These are phyloP conservation scores for Hypercompe scribonia DNA, from an alignment of 2,888 invertebrate genomes.

Conservation along the genomic window DNA sequence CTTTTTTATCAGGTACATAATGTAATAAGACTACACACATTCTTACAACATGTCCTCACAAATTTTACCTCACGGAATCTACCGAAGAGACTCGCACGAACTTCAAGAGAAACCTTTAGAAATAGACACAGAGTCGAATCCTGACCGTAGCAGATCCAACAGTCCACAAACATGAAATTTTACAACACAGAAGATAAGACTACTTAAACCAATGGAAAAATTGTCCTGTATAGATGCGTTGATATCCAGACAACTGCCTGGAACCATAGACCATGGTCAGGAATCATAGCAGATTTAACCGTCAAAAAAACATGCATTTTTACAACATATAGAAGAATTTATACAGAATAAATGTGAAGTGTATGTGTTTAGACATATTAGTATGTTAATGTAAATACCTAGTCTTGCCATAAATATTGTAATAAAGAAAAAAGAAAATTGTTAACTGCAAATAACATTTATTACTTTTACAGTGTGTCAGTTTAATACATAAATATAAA, in stretches of 20 bases:
- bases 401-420: too few relatives aligned
- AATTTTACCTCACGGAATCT: slow-evolving; percentile 61
- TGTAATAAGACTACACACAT: slow-evolving; percentile 28
- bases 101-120: slow-evolving; percentile 68
- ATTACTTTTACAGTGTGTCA: too few relatives aligned
- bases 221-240: slow-evolving; percentile 97
- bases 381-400: too few relatives aligned
- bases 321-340: too few relatives aligned
- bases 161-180: slow-evolving; percentile 80
- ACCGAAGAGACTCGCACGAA: slow-evolving; percentile 69
- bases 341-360: too few relatives aligned
- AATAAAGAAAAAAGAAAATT: too few relatives aligned
- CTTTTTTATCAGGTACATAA: slow-evolving; percentile 40
- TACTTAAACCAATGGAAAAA: slow-evolving; percentile 81
- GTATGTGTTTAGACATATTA: too few relatives aligned
- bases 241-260: slow-evolving; percentile 87
- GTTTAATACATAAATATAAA: too few relatives aligned
- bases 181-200: slow-evolving; percentile 76
- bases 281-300: too few relatives aligned
- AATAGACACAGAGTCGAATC: slow-evolving; percentile 74
- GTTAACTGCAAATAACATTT: too few relatives aligned
- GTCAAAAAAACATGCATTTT: too few relatives aligned
- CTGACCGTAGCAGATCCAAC: slow-evolving; percentile 70
- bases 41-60: slow-evolving; percentile 47
- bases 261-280: too few relatives aligned